These are phyloP conservation scores for Lynx canadensis DNA, from an alignment of 2,113 vertebrate species.

Conservation along the genomic window DNA sequence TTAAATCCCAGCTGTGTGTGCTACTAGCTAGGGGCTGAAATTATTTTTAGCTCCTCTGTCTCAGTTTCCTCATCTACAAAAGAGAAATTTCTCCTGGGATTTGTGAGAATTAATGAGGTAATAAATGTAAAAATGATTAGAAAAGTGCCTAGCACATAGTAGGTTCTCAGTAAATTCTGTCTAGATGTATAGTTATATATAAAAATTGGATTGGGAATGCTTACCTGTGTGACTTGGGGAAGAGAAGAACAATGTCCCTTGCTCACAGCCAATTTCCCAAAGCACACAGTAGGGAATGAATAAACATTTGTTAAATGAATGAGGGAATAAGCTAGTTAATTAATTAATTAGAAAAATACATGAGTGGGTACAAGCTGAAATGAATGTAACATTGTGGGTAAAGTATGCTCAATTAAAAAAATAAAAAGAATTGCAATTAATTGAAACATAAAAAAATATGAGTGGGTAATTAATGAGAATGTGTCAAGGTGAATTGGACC, in stretches of 20 bases:
- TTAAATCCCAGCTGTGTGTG: neutral
- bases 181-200: neutral
- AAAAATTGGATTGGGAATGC: neutral
- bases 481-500: neutral
- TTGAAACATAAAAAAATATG: neutral
- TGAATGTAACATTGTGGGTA: neutral
- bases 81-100: neutral
- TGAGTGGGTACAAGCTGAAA: neutral
- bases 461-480: neutral
- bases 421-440: neutral
- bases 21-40: neutral
- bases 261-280: neutral
- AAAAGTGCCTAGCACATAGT: neutral
- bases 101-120: neutral
- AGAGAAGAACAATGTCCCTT: neutral
- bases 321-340: neutral
- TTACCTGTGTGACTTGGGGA: neutral
- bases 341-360: neutral
- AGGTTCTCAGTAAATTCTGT: neutral
- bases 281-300: neutral
- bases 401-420: neutral
- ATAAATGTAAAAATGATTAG: neutral
- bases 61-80: slow-evolving; percentile 14
- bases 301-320: slow-evolving; percentile 8
- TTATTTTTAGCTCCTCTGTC: neutral